Base-by-base conservation (phyloP, 2,113 vertebrate species). In the Calonectris borealis region DNA sequence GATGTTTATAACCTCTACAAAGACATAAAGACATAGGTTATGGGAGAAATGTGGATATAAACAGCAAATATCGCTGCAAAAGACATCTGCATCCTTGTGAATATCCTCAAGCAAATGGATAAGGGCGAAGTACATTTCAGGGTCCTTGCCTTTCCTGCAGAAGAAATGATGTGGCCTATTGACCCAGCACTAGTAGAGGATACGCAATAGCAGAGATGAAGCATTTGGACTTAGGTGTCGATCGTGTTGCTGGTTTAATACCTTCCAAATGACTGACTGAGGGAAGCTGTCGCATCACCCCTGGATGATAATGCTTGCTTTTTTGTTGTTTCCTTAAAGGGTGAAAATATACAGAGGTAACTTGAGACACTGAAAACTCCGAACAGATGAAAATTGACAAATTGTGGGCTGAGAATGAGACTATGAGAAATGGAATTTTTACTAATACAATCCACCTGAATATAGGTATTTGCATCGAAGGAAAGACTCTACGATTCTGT, bases 1-100 rank as follows among this genome's bases (percentile, higher is more conserved):
- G 61, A 91, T 86, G 88, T 94, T 97, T 96, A 93, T 77, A 71
- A 94, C 58, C 49, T 71, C 83, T 55, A 80, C 21, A 11, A 86
- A 87, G 94, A 86, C 57, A 81, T 97, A 96, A 96, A 96, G 70
- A 68, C 58, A 55, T 11, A 83, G 70, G 64, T 92, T 87, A 91
- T 86, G 91, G 80, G 72, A 94, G 90, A 81, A 89, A 69, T 34
- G 68, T 52, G 55, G 87, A 77, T 36, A 95, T 95, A 90, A 97
- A 93, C 88, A 93, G 78, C 94, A 87, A 91, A 88, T 51, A 90
- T 49, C 7, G 8, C 85, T 83, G 91, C 80, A 77, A 85, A 86
- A 72, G 83, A 38, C 51, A 93, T 88, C 71, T 91, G 79, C 96
- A 93, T 88, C 82, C 55, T 17, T 82, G 57, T 60, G 54, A 81